phyloP scores from a whole-genome alignment of 2,888 invertebrate species.

The Lochmaea capreae region DNA sequence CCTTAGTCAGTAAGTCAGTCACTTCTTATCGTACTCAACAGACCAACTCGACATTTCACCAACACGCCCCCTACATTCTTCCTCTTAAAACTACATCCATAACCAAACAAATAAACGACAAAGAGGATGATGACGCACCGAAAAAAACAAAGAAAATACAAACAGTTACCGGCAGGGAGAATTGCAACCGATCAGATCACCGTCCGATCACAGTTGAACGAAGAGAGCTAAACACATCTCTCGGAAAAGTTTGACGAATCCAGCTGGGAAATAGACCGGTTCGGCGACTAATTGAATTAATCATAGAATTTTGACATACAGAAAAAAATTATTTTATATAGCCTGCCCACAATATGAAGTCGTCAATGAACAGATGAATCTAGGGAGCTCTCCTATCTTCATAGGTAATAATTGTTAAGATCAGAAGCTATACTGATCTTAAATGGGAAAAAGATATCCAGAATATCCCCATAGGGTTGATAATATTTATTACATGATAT shows the following conservation, averaged over 20 bases:
- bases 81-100: slow-evolving; percentile 6
- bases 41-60: slow-evolving; percentile 10
- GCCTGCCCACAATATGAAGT: too few species aligned
- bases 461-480: too few species aligned
- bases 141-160: slow-evolving; percentile 24
- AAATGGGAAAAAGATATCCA: too few species aligned
- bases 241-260: slow-evolving; percentile 2
- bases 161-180: slow-evolving; percentile 14
- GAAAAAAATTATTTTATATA: background rate
- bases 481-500: too few species aligned
- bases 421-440: too few species aligned
- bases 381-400: too few species aligned
- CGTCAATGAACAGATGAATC: too few species aligned
- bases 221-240: background rate
- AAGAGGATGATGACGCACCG: slow-evolving; percentile 30
- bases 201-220: slow-evolving; percentile 18
- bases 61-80: slow-evolving; percentile 8
- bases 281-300: background rate
- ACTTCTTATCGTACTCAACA: slow-evolving; percentile 10
- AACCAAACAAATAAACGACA: slow-evolving; percentile 25
- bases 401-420: too few species aligned
- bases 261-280: slow-evolving; percentile 12
- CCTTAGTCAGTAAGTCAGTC: background rate
- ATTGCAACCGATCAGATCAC: slow-evolving; percentile 15
- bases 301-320: background rate